phyloP scores from a whole-genome alignment of 1,140 invertebrate species.

The Calosoma granatense region DNA sequence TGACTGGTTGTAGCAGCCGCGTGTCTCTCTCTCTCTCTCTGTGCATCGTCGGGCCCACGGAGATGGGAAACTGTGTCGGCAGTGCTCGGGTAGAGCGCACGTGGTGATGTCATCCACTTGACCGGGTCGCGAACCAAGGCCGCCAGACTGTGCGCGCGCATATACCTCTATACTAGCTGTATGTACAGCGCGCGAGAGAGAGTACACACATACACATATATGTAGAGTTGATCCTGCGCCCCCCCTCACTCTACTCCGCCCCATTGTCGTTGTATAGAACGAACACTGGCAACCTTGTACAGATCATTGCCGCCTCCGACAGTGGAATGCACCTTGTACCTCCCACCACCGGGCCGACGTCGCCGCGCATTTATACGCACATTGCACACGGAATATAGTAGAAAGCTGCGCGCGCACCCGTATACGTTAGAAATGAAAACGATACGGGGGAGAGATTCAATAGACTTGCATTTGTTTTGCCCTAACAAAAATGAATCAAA shows the following conservation, averaged over 20 bases:
- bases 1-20: background rate
- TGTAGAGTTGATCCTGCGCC: background rate
- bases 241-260: background rate
- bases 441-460: too few species aligned
- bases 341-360: background rate
- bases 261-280: background rate
- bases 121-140: conserved; percentile 7
- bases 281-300: background rate
- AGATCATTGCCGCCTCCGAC: background rate
- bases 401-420: too few species aligned
- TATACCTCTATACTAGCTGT: background rate
- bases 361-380: background rate
- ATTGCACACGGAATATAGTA: too few species aligned
- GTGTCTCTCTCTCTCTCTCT: too few species aligned
- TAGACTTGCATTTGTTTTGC: background rate
- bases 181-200: too few species aligned
- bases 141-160: background rate
- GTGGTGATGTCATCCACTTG: conserved; percentile 3
- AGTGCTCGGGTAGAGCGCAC: too few species aligned
- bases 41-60: background rate
- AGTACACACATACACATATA: too few species aligned
- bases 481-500: background rate
- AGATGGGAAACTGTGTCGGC: conserved; percentile 1
- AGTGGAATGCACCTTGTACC: background rate
- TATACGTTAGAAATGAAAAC: too few species aligned